A percentile compares a stretch with the other conserved stretches of the same genome.
These are phyloP conservation scores for Cheilosia impressa DNA, from an alignment of 2,888 invertebrate genomes.

Conservation along the genomic window DNA sequence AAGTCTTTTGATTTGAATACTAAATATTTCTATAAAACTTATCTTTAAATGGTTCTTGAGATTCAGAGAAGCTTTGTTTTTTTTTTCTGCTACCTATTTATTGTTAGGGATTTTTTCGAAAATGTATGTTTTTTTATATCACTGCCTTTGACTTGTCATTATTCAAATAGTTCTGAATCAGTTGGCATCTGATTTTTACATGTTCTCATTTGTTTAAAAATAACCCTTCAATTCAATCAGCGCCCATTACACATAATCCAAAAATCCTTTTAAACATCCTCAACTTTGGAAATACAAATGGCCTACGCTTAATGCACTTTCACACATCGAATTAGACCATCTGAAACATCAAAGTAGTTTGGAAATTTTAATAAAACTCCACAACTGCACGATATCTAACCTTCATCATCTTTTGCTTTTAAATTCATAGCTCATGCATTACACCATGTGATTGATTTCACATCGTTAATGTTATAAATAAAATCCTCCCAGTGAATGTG, in stretches of 20 bases:
- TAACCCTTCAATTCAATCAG: slow-evolving; percentile 2
- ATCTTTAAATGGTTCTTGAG: too few species aligned
- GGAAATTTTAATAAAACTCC: slow-evolving; percentile 12
- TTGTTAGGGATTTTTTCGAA: too few species aligned
- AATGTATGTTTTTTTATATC: too few species aligned
- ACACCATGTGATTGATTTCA: slow-evolving; percentile 50
- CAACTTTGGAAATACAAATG: slow-evolving; percentile 3
- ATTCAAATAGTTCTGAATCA: too few species aligned
- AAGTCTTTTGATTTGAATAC: too few species aligned
- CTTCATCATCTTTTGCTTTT: slow-evolving; percentile 36
- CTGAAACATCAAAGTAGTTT: slow-evolving; percentile 27
- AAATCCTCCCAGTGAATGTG: neutral
- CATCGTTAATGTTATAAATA: slow-evolving; percentile 25
- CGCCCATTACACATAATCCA: neutral
- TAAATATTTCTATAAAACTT: too few species aligned
- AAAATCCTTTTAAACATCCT: neutral
- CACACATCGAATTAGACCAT: slow-evolving; percentile 23
- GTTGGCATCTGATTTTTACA: too few species aligned
- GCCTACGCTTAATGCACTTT: slow-evolving; percentile 21
- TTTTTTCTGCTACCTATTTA: too few species aligned
- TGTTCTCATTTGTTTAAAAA: neutral
- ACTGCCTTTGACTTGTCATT: too few species aligned
- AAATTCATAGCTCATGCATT: slow-evolving; percentile 11
- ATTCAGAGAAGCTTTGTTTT: too few species aligned
- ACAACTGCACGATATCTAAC: slow-evolving; percentile 2